Conservation (phyloP, 2,797 vertebrate genomes). For the Malurus splendens region DNA sequence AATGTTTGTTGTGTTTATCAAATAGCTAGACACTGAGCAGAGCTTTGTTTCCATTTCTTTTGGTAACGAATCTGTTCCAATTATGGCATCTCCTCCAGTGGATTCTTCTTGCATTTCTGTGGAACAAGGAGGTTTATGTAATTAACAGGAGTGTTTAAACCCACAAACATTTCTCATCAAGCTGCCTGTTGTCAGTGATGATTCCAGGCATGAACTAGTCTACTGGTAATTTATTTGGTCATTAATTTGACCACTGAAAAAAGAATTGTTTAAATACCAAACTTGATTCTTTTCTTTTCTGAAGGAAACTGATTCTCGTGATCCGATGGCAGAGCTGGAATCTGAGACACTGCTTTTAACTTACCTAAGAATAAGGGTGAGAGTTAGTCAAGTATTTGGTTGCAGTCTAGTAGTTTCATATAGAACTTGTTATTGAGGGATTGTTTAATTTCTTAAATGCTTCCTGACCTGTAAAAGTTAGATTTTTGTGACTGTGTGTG, state of each 20-base stretch:
- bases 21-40: background rate
- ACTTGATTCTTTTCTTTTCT: background rate
- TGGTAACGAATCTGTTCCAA: background rate
- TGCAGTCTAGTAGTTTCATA: background rate
- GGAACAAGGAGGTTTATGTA: background rate
- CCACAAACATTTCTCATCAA: background rate
- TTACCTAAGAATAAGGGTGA: constrained; percentile 80
- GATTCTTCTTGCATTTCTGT: background rate
- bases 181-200: background rate
- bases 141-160: background rate
- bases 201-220: background rate
- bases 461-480: background rate
- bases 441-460: background rate
- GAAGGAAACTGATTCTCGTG: background rate
- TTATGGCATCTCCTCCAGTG: background rate
- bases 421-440: background rate
- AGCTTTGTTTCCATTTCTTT: background rate
- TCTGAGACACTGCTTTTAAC: constrained; percentile 80
- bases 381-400: background rate
- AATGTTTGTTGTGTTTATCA: background rate
- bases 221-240: background rate
- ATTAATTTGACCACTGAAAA: background rate
- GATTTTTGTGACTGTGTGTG: background rate
- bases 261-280: background rate
- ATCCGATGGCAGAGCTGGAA: constrained; percentile 60